These are phyloP conservation scores for Ptychobarbus kaznakovi DNA, from an alignment of 2,797 vertebrate species.

Conservation along the genomic window DNA sequence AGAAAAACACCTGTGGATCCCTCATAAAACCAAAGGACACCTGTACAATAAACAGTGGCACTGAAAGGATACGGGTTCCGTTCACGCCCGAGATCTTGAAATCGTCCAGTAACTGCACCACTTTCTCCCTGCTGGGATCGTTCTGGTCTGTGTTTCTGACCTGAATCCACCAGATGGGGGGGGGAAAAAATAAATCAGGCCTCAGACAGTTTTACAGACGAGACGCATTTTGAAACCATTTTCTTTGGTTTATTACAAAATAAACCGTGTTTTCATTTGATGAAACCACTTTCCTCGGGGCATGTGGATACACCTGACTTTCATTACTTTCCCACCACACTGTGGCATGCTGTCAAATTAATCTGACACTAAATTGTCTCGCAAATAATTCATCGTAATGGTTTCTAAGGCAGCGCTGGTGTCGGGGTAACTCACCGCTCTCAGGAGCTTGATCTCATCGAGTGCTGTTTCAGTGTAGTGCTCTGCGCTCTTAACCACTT, in stretches of 20 bases:
- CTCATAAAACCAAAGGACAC: background rate
- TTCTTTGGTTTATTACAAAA: conserved; percentile 14
- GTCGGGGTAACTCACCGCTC: conserved; percentile 83
- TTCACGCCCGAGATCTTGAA: conserved; percentile 98
- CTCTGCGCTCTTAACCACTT: conserved; percentile 98
- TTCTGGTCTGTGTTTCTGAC: conserved; percentile 91
- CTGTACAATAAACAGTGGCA: background rate
- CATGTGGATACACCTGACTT: conserved; percentile 8
- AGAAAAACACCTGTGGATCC: background rate
- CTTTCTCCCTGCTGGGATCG: conserved; percentile 91
- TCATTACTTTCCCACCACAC: background rate
- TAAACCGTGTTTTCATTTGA: background rate
- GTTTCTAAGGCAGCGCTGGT: conserved; percentile 49
- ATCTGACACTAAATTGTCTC: conserved; percentile 10
- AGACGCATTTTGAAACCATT: conserved; percentile 13
- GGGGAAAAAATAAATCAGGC: background rate
- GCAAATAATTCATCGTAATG: conserved; percentile 17
- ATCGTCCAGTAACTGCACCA: conserved; percentile 96
- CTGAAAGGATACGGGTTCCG: conserved; percentile 92
- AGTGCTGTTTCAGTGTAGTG: conserved; percentile 98
- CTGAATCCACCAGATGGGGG: conserved; percentile 68
- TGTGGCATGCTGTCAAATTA: conserved; percentile 20
- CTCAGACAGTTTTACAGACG: background rate
- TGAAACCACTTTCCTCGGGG: conserved; percentile 3
- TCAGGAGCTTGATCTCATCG: conserved; percentile 96